Evolutionary conservation across 1,140 invertebrate species (phyloP), one percentile per base, ranked within the genome.

Genomic region (Drepana arcuata): DNA sequence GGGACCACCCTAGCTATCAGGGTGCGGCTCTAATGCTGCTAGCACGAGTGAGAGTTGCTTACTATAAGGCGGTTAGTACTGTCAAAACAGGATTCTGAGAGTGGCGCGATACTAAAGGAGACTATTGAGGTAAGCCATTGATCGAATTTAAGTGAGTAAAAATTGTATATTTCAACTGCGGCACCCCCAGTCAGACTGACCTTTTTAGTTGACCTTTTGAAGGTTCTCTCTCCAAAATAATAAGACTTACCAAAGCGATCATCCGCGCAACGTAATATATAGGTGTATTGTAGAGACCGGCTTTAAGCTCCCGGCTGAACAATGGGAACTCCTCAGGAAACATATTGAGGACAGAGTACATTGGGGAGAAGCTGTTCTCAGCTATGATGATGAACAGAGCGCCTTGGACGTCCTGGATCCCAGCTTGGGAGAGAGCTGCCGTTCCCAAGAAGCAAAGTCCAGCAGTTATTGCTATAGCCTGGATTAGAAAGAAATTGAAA

Each of bases 351-450:
- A 92, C 91, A 0, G 91, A 89, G 65, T 95, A 95, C 91, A 95
- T 94, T 0, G 93, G 92, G 27, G 89, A 88, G 73, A 94, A 96
- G 2, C 93, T 92, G 54, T 95, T 95, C 82, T 96, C 93, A 0
- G 92, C 88, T 21, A 95, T 92, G 63, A 95, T 87, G 13, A 95
- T 89, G 61, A 95, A 95, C 1, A 95, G 67, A 0, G 90, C 89
- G 7, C 94, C 94, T 75, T 95, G 91, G 1, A 93, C 88, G 13
- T 93, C 89, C 69, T 95, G 93, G 9, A 95, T 88, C 1, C 93
- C 93, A 5, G 86, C 75, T 64, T 95, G 93, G 24, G 91, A 88
- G 0, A 89, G 62, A 1, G 68, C 59, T 7, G 88, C 86, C 1
- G 90, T 88, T 11, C 91, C 91, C 1, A 90, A 82, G 72, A 92